These are phyloP conservation scores for Gobio gobio DNA, from an alignment of 2,113 vertebrate genomes.

Conservation along the genomic window DNA sequence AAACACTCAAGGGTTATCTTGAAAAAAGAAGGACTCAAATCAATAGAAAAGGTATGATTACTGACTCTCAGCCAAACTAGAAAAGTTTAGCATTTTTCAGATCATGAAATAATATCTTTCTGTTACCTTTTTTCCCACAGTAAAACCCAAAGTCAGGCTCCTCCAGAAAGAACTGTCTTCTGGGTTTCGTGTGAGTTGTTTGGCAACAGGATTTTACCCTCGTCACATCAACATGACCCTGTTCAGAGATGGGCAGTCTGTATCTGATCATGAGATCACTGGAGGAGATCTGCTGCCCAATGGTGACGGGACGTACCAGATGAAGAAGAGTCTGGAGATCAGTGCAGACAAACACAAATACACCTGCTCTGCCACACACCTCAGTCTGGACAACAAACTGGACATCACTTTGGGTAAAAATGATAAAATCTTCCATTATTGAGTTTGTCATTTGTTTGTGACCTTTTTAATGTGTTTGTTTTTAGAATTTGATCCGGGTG, in stretches of 20 bases:
- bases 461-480: background rate
- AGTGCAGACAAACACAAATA: conserved; percentile 40
- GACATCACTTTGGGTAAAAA: background rate
- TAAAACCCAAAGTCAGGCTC: conserved; percentile 40
- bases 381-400: conserved; percentile 51
- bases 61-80: background rate
- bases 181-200: conserved; percentile 23
- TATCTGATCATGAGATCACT: conserved; percentile 42
- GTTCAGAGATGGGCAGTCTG: conserved; percentile 41
- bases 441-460: background rate
- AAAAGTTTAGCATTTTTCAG: background rate
- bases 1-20: conserved; percentile 28
- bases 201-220: conserved; percentile 50
- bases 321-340: conserved; percentile 40
- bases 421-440: background rate
- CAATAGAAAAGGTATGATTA: conserved; percentile 14
- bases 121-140: background rate
- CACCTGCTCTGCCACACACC: conserved; percentile 43
- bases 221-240: conserved; percentile 50
- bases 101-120: no score
- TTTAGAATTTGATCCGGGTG: background rate
- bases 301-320: conserved; percentile 51
- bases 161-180: conserved; percentile 10
- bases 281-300: conserved; percentile 52
- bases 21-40: conserved; percentile 11